Evolutionary conservation across 1,140 invertebrate species (phyloP).

Genomic region (Metopolophium dirhodum): DNA sequence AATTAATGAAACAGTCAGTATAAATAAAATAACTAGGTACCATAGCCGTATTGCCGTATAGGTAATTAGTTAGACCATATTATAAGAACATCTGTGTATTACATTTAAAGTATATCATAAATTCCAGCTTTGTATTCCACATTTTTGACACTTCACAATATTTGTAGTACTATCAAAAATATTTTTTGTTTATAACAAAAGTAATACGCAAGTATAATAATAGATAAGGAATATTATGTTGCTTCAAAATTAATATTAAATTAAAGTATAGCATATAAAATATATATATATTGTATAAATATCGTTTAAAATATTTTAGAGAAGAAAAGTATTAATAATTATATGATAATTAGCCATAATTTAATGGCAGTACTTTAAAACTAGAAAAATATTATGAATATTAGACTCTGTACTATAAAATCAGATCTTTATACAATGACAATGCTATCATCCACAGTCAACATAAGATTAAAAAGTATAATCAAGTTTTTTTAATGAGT

Average conservation of each 20-base stretch:
- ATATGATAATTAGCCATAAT: background rate
- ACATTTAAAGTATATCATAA: background rate
- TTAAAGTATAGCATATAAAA: too few species aligned
- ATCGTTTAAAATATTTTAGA: background rate
- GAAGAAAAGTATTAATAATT: background rate
- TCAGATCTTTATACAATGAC: background rate
- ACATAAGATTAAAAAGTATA: conserved; percentile 5
- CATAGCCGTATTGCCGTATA: background rate
- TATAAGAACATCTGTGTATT: background rate
- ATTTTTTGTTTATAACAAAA: background rate
- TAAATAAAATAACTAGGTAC: background rate
- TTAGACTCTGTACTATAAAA: conserved; percentile 33
- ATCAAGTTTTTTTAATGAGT: background rate
- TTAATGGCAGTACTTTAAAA: background rate
- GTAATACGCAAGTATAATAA: background rate
- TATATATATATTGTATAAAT: too few species aligned
- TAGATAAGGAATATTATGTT: background rate
- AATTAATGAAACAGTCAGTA: background rate
- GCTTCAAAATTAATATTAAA: too few species aligned
- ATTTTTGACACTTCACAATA: background rate
- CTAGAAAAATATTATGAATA: background rate
- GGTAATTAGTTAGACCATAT: background rate
- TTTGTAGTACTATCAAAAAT: background rate
- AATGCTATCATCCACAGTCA: background rate
- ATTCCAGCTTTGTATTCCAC: background rate